Evolutionary conservation across 2,797 vertebrate genomes (phyloP).

Genomic region (Pteropus rufus): DNA sequence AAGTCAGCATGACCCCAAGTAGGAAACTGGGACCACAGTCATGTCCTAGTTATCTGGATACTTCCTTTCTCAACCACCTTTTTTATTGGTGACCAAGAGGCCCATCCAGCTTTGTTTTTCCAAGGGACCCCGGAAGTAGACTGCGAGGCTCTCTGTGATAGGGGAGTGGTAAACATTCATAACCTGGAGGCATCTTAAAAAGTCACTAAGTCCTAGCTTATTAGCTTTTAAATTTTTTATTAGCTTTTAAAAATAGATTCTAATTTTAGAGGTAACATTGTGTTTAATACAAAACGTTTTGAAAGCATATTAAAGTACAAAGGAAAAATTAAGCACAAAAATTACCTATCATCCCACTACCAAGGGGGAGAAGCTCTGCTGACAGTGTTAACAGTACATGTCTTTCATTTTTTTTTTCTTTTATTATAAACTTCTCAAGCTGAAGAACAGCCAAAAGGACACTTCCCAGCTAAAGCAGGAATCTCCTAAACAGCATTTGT

Average conservation of each 20-base stretch:
- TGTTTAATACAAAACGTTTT: constrained; percentile 9
- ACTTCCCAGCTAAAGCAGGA: background rate
- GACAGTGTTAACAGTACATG: background rate
- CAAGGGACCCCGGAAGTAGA: background rate
- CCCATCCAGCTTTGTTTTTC: background rate
- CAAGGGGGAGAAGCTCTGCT: background rate
- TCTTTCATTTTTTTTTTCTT: background rate
- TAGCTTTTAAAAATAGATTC: constrained; percentile 19
- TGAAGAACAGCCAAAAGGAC: background rate
- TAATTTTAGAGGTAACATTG: background rate
- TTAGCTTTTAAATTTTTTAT: background rate
- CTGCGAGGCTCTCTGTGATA: background rate
- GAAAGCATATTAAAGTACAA: background rate
- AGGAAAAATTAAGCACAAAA: background rate
- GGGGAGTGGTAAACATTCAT: background rate
- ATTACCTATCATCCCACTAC: background rate
- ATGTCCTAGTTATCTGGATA: background rate
- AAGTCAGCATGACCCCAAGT: background rate
- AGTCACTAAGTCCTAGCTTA: background rate
- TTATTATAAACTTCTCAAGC: background rate
- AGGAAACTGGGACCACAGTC: background rate
- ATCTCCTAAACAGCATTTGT: background rate
- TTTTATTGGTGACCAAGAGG: background rate
- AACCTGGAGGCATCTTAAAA: background rate
- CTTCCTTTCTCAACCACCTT: background rate